Conservation (phyloP, 1,140 invertebrate genomes). For the Patella vulgata region DNA sequence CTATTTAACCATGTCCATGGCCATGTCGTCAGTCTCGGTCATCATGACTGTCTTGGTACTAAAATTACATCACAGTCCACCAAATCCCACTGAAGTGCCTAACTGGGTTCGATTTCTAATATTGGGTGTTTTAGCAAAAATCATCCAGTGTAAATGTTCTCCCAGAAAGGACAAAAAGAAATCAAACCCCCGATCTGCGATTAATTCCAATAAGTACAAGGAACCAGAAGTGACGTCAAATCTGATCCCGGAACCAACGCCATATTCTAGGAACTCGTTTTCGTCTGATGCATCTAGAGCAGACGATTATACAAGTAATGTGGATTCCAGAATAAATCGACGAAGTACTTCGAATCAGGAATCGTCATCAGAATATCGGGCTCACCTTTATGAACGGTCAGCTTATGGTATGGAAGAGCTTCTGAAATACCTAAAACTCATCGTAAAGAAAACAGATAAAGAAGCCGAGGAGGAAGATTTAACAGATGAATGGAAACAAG, state of each 20-base stretch:
- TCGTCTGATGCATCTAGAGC: background rate
- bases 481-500: constrained; percentile 93
- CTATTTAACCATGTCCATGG: constrained; percentile 66
- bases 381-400: constrained; percentile 21
- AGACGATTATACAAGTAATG: constrained; percentile 18
- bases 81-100: constrained; percentile 51
- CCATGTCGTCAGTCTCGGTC: constrained; percentile 70
- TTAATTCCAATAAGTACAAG: constrained; percentile 14
- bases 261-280: background rate
- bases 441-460: constrained; percentile 40
- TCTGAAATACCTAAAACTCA: constrained; percentile 39
- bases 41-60: constrained; percentile 70
- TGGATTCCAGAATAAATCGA: constrained; percentile 8
- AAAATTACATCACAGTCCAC: constrained; percentile 55
- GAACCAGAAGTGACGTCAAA: background rate
- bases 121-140: constrained; percentile 30
- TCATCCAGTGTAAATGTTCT: constrained; percentile 37
- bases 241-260: background rate
- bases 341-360: constrained; percentile 23
- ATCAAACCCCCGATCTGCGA: background rate
- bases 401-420: constrained; percentile 36
- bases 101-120: constrained; percentile 37
- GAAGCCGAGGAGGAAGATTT: constrained; percentile 44
- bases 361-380: constrained; percentile 11
- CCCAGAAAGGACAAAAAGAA: background rate